Evolutionary conservation across 2,113 vertebrate species (phyloP).

Genomic region (Rattus norvegicus): GRCr8 NC_086029.1:81538501-81539000

Average conservation of each 20-base stretch:
- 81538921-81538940: rapidly evolving
- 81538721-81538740: too few relatives aligned
- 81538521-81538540: background rate
- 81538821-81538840: background rate
- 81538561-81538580: background rate
- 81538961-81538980: background rate
- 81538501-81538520: background rate
- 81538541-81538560: background rate
- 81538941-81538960: background rate
- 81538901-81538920: background rate
- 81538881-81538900: background rate
- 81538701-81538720: too few relatives aligned
- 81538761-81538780: background rate
- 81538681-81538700: too few relatives aligned
- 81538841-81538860: background rate
- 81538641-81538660: too few relatives aligned
- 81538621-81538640: too few relatives aligned
- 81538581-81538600: rapidly evolving
- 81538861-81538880: background rate
- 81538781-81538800: background rate
- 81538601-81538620: rapidly evolving
- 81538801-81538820: background rate
- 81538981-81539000: background rate
- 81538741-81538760: background rate
- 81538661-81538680: too few relatives aligned